Evolutionary conservation across 1,140 invertebrate species (phyloP).

Genomic region (Pinna nobilis): DNA sequence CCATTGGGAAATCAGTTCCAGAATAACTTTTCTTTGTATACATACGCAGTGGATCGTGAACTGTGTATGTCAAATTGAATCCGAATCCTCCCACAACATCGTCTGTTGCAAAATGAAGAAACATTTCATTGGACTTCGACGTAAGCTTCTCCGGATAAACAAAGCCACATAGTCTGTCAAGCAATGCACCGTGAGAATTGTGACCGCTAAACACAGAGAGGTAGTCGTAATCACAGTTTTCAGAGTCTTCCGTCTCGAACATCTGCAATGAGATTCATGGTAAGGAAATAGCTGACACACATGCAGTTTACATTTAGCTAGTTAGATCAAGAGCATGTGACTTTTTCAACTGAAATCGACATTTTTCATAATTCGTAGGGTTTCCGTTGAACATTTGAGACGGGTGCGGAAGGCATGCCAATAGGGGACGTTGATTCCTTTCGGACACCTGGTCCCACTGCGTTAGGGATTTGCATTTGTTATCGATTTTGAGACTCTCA

Average conservation of each 20-base stretch:
- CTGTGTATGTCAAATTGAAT: slow-evolving; percentile 50
- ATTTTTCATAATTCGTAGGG: too few relatives aligned
- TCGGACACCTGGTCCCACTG: too few relatives aligned
- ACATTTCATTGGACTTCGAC: slow-evolving; percentile 19
- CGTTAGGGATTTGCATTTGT: too few relatives aligned
- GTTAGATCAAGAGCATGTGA: too few relatives aligned
- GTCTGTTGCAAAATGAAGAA: slow-evolving; percentile 47
- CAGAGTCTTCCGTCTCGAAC: slow-evolving; percentile 46
- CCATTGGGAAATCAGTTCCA: background rate
- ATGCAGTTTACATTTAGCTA: too few relatives aligned
- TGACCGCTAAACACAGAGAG: slow-evolving; percentile 36
- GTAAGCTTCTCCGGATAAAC: slow-evolving; percentile 41
- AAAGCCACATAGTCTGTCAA: slow-evolving; percentile 44
- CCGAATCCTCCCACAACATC: slow-evolving; percentile 43
- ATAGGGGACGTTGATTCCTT: too few relatives aligned
- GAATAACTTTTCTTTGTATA: background rate
- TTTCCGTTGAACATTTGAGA: too few relatives aligned
- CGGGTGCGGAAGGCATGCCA: too few relatives aligned
- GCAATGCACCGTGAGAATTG: slow-evolving; percentile 2
- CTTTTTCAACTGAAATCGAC: too few relatives aligned
- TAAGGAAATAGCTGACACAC: background rate
- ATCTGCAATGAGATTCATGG: background rate
- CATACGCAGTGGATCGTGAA: slow-evolving; percentile 41
- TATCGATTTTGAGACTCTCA: too few relatives aligned
- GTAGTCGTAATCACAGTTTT: slow-evolving; percentile 43